phyloP scores from a whole-genome alignment of 2,888 invertebrate genomes.

The Galerucella pusilla region DNA sequence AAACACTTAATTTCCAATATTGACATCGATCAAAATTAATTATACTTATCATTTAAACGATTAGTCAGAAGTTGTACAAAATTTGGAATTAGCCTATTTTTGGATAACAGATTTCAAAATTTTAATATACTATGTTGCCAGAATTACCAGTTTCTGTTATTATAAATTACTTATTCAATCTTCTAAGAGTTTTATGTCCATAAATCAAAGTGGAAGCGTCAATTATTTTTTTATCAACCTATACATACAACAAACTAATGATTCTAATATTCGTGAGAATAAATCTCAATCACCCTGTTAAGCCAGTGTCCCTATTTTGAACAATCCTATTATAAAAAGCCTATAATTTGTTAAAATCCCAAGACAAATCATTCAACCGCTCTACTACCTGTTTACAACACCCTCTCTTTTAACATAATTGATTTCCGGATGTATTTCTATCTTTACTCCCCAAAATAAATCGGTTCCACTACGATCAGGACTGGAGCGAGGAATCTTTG shows the following conservation, averaged over 20 bases:
- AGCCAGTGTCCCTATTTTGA: neutral
- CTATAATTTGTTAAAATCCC: slow-evolving; percentile 45
- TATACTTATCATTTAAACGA: neutral
- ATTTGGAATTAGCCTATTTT: neutral
- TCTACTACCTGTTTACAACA: slow-evolving; percentile 49
- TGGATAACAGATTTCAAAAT: too few relatives aligned
- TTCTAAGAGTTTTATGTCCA: too few relatives aligned
- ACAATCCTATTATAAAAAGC: slow-evolving; percentile 23
- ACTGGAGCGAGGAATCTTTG: neutral
- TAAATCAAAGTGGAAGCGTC: too few relatives aligned
- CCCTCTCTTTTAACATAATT: slow-evolving; percentile 46
- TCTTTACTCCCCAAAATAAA: slow-evolving; percentile 18
- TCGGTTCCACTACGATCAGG: neutral
- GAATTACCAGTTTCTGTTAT: neutral
- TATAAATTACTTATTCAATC: too few relatives aligned
- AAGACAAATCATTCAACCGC: slow-evolving; percentile 45
- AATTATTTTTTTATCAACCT: too few relatives aligned
- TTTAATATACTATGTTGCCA: neutral
- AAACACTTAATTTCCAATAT: neutral
- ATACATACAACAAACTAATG: neutral
- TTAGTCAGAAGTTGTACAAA: neutral
- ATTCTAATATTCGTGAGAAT: slow-evolving; percentile 33
- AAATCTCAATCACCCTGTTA: slow-evolving; percentile 13
- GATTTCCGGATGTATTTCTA: slow-evolving; percentile 46
- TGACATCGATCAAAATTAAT: neutral